Conservation (phyloP, 1,140 invertebrate genomes). For the Lethocerus indicus region DNA sequence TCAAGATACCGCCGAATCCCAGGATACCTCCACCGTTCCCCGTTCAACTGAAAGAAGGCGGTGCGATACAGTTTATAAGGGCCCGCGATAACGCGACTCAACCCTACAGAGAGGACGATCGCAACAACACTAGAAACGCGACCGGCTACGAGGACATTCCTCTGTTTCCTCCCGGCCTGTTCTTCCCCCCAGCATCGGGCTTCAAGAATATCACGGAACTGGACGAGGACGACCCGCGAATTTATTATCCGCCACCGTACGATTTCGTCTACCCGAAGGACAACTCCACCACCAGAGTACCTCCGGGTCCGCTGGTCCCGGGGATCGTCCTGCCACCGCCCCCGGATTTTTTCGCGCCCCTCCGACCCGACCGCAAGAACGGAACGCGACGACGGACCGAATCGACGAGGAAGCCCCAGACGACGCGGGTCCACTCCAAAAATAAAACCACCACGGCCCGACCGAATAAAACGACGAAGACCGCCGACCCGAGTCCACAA, state of each 20-base stretch:
- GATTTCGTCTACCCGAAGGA: slow-evolving; percentile 67
- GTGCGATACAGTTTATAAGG: slow-evolving; percentile 55
- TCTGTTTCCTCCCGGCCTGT: slow-evolving; percentile 21
- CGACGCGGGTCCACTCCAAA: slow-evolving; percentile 27
- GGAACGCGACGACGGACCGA: background rate
- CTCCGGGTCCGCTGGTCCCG: slow-evolving; percentile 68
- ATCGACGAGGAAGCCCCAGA: slow-evolving; percentile 8
- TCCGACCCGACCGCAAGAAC: slow-evolving; percentile 26
- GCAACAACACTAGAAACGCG: slow-evolving; percentile 20
- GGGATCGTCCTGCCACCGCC: slow-evolving; percentile 75
- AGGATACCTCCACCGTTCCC: slow-evolving; percentile 77
- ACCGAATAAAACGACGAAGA: slow-evolving; percentile 3
- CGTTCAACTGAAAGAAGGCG: slow-evolving; percentile 60
- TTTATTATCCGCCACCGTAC: slow-evolving; percentile 77
- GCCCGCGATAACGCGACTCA: too few species aligned
- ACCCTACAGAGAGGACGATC: too few species aligned
- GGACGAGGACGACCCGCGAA: slow-evolving; percentile 75
- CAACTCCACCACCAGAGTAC: slow-evolving; percentile 50
- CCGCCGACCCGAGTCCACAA: background rate
- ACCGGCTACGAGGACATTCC: slow-evolving; percentile 29
- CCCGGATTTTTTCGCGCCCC: slow-evolving; percentile 59
- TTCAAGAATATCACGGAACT: slow-evolving; percentile 53
- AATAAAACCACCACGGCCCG: slow-evolving; percentile 22
- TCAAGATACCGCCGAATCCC: slow-evolving; percentile 53
- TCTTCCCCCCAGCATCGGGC: slow-evolving; percentile 42